Conservation (phyloP, 35 echinoderm and acorn worm genomes). For the Acanthaster planci region DNA sequence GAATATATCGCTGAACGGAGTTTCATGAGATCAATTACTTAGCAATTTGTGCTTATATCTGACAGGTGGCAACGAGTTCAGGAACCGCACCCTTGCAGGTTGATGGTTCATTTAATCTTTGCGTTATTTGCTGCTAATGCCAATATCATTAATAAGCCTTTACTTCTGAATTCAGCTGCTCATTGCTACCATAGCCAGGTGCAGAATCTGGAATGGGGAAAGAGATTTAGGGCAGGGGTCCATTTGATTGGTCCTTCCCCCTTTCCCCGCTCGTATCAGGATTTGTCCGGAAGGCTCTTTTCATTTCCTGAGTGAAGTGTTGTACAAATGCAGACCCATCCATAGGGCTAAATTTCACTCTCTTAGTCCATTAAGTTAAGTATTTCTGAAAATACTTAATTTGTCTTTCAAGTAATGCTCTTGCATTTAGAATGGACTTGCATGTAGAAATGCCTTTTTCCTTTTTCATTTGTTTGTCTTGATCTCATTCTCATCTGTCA, state of each 20-base stretch:
- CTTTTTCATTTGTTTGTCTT: too few species aligned
- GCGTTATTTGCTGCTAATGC: neutral
- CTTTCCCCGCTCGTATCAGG: too few species aligned
- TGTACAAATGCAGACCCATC: too few species aligned
- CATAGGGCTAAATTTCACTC: too few species aligned
- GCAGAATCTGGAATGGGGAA: neutral
- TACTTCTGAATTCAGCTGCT: neutral
- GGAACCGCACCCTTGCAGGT: conserved; percentile 1
- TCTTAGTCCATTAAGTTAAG: too few species aligned
- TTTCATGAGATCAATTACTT: neutral
- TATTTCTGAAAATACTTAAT: too few species aligned
- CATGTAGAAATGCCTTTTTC: too few species aligned
- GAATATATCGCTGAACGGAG: neutral
- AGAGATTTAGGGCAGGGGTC: neutral
- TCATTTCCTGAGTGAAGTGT: too few species aligned
- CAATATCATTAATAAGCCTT: neutral
- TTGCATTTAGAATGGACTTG: too few species aligned
- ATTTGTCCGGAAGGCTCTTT: neutral
- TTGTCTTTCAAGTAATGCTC: too few species aligned
- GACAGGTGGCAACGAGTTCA: neutral
- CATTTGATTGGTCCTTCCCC: neutral
- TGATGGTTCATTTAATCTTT: neutral
- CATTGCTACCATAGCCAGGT: neutral
- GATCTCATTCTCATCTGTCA: too few species aligned
- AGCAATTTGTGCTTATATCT: neutral